phyloP scores from a whole-genome alignment of 2,888 invertebrate species.

The Drosophila mimica region DNA sequence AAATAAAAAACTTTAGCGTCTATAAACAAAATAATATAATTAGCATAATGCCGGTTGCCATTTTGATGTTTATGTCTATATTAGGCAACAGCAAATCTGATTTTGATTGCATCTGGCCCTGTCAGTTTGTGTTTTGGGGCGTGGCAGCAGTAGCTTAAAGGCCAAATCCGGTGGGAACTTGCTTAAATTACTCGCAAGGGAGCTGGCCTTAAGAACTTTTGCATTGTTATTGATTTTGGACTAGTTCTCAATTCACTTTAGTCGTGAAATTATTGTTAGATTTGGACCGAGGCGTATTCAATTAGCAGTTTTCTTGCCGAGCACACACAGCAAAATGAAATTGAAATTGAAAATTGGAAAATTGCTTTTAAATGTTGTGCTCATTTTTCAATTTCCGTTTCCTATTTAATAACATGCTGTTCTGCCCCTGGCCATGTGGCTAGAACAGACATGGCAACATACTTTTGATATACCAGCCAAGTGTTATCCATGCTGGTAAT shows the following conservation, averaged over 20 bases:
- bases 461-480: slow-evolving; percentile 17
- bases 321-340: slow-evolving; percentile 23
- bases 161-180: slow-evolving; percentile 1
- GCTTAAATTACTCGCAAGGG: not conserved
- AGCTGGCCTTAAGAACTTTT: slow-evolving; percentile 9
- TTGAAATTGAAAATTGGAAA: slow-evolving; percentile 37
- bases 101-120: slow-evolving; percentile 46
- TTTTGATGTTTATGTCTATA: slow-evolving; percentile 38
- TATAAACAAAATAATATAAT: slow-evolving; percentile 61
- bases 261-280: slow-evolving; percentile 2
- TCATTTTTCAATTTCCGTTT: slow-evolving; percentile 46
- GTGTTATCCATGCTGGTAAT: slow-evolving; percentile 10
- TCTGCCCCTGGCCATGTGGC: slow-evolving; percentile 48
- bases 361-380: slow-evolving; percentile 40
- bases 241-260: slow-evolving; percentile 2
- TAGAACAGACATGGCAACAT: slow-evolving; percentile 19
- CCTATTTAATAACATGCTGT: slow-evolving; percentile 42
- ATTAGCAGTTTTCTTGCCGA: slow-evolving; percentile 37
- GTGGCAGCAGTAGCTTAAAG: slow-evolving; percentile 11
- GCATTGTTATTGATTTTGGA: slow-evolving; percentile 22
- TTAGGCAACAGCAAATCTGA: slow-evolving; percentile 44
- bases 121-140: slow-evolving; percentile 5
- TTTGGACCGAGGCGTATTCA: slow-evolving; percentile 36
- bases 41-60: slow-evolving; percentile 54
- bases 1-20: slow-evolving; percentile 11